phyloP scores from a whole-genome alignment of 2,888 invertebrate species.

The Diplazon laetatorius region DNA sequence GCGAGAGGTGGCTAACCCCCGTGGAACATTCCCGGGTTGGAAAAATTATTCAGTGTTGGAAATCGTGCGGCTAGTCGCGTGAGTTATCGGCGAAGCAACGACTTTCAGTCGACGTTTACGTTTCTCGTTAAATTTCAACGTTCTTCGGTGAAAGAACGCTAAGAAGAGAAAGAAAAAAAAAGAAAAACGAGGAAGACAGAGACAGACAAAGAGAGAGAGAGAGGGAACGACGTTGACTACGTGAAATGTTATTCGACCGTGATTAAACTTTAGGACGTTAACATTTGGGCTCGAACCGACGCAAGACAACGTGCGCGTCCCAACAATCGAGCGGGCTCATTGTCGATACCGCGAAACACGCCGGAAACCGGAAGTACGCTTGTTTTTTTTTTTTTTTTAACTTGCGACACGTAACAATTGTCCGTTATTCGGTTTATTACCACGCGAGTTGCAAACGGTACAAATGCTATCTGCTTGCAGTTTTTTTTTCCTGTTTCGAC shows the following conservation, averaged over 20 bases:
- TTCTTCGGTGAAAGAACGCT: background rate
- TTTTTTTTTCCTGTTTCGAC: background rate
- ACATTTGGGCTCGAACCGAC: background rate
- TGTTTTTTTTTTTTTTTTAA: too few species aligned
- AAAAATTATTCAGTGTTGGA: conserved; percentile 57
- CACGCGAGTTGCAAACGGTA: background rate
- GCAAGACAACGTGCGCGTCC: background rate
- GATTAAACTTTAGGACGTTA: conserved; percentile 27
- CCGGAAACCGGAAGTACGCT: conserved; percentile 52
- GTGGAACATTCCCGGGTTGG: conserved; percentile 10
- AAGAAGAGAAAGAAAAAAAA: background rate
- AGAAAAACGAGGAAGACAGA: background rate
- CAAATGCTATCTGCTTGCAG: background rate
- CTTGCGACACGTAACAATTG: conserved; percentile 13
- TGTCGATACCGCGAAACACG: conserved; percentile 47
- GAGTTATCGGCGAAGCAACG: conserved; percentile 21
- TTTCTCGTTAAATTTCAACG: conserved; percentile 14
- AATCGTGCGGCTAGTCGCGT: conserved; percentile 21
- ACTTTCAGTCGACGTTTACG: conserved; percentile 18
- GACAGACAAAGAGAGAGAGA: background rate
- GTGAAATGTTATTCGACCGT: conserved; percentile 10
- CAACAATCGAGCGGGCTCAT: background rate
- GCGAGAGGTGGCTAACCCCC: conserved; percentile 55
- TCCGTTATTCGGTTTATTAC: conserved; percentile 36
- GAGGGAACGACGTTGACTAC: background rate